Percentiles rank a stretch among this genome's conserved stretches.
Conservation (phyloP, 2,797 vertebrate species). For the Microctenopoma lineatum region DNA sequence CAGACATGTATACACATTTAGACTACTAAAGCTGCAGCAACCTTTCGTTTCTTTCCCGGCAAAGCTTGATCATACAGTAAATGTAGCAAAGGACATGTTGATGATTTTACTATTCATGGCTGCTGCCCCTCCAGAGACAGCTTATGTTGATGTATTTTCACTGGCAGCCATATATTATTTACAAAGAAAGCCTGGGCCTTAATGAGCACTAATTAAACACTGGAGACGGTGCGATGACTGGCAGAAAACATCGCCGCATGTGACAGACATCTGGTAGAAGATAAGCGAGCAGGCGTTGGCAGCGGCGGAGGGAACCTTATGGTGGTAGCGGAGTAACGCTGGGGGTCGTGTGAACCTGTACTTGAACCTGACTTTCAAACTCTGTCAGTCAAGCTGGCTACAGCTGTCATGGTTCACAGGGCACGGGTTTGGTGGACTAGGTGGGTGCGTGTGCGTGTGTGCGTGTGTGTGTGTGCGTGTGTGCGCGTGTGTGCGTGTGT, state of each 20-base stretch:
- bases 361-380: conserved; percentile 76
- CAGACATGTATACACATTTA: conserved; percentile 1
- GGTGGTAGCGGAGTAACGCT: conserved; percentile 47
- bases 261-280: conserved; percentile 80
- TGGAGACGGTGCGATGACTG: conserved; percentile 76
- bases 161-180: conserved; percentile 79
- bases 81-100: conserved; percentile 53
- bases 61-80: conserved; percentile 55
- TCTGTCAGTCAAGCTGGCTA: conserved; percentile 76
- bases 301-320: conserved; percentile 39
- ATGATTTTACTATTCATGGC: conserved; percentile 64
- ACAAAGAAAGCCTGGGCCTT: conserved; percentile 75
- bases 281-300: conserved; percentile 61
- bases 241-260: conserved; percentile 75
- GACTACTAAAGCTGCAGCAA: conserved; percentile 18
- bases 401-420: conserved; percentile 77
- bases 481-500: conserved; percentile 10
- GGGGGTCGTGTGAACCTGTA: conserved; percentile 67
- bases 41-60: conserved; percentile 21
- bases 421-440: conserved; percentile 47
- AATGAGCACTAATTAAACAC: conserved; percentile 83
- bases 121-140: conserved; percentile 64
- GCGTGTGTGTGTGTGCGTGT: conserved; percentile 15
- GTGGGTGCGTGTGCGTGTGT: conserved; percentile 6
- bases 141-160: conserved; percentile 73